Evolutionary conservation across 2,797 vertebrate genomes (phyloP).

Genomic region (Leptodactylus fallax): DNA sequence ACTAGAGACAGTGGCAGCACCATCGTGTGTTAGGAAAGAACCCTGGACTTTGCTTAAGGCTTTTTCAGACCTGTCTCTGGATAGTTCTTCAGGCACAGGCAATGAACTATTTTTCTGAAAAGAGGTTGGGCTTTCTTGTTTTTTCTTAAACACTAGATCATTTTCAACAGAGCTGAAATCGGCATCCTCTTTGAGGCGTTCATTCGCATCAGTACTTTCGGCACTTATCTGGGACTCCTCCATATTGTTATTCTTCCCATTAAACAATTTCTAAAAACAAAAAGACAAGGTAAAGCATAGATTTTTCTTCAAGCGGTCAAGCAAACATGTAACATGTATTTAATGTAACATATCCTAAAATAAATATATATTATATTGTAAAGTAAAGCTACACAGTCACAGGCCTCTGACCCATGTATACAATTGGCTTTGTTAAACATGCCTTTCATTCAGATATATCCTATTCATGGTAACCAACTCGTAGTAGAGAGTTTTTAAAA

Average conservation of each 20-base stretch:
- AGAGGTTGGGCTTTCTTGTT: constrained; percentile 83
- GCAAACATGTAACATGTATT: no score
- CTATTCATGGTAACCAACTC: no score
- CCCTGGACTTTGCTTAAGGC: constrained; percentile 96
- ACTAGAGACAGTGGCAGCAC: constrained; percentile 89
- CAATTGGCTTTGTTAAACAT: no score
- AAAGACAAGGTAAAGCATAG: neutral
- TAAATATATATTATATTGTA: no score
- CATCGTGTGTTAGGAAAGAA: constrained; percentile 88
- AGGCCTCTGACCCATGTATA: no score
- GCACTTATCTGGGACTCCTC: constrained; percentile 83
- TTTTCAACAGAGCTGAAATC: constrained; percentile 79
- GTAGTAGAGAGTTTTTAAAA: no score
- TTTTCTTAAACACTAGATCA: constrained; percentile 81
- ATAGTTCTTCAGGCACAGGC: constrained; percentile 84
- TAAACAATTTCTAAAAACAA: constrained; percentile 70
- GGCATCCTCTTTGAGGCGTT: constrained; percentile 82
- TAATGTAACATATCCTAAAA: no score
- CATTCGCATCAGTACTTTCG: constrained; percentile 83
- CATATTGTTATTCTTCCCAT: constrained; percentile 82
- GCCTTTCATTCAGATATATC: no score
- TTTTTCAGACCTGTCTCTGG: constrained; percentile 89
- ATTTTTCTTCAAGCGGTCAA: neutral
- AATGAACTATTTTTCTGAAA: constrained; percentile 85
- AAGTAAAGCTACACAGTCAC: no score